Base-by-base conservation (phyloP, 1,140 invertebrate species). In the Cryptotermes secundus region DNA sequence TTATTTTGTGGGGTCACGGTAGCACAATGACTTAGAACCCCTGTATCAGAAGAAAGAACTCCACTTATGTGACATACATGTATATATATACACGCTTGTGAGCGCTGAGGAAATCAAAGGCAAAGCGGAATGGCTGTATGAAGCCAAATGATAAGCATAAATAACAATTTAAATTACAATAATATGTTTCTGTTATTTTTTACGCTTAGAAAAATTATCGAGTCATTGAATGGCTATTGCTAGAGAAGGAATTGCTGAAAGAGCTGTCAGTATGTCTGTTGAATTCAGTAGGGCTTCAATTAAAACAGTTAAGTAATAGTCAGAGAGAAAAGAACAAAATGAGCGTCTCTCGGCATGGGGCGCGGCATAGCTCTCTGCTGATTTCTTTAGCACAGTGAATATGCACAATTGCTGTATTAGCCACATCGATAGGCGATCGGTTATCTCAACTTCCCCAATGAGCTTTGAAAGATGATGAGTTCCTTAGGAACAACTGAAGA, bases 241-340 rank as follows among this genome's bases (percentile, higher is more conserved):
- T 31, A 31, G 59, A 31, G 59, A 14, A 6, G 2, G 9, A 22
- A 72, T 16, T 16, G 59, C 59, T 72, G 59, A 72, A 72, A 31
- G 59, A 72, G 59, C 59, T 72, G 59, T 59, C 53, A 59, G 24
- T 59, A 59, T 19, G 53, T 72, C 59, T 72, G 59, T 72, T 72
- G 59, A 31, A 72, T 72, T n/a, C 59, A 72, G 59, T 72, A 72
- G 59, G 59, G 59, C 59, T 72, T 72, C 59, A 72, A 72, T 72
- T 72, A 72, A 72, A 72, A 72, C 59, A 72, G 59, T 72, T 72
- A 72, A 72, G 59, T 72, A 72, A 31, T 72, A 72, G 59, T 72
- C 59, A 72, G 10, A 72, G 59, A 72, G 59, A 72, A 72, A 49
- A 72, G 59, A 72, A 72, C n/a, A 31, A 72, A n/a, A 72, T 72